phyloP scores from a whole-genome alignment of 2,888 invertebrate species.

The Drosophila pegasa region DNA sequence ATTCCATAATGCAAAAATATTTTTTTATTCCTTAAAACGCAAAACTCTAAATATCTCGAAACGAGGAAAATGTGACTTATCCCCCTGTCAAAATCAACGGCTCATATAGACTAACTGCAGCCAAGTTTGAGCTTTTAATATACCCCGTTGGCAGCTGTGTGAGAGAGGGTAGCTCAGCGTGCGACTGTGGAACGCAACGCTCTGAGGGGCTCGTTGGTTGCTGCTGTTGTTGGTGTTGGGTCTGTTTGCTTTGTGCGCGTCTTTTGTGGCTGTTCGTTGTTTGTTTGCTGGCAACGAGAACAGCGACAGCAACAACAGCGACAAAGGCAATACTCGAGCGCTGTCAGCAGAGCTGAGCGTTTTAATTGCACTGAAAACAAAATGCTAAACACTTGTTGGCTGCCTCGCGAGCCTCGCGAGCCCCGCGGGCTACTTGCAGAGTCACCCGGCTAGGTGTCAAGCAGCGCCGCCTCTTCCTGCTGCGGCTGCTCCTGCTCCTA shows the following conservation, averaged over 20 bases:
- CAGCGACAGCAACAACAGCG: not conserved
- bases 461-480: constrained; percentile 28
- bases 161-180: constrained; percentile 26
- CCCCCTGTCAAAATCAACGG: too few species aligned
- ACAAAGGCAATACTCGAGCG: constrained; percentile 46
- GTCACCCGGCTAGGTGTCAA: constrained; percentile 56
- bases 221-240: constrained; percentile 29
- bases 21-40: too few species aligned
- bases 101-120: too few species aligned
- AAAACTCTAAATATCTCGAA: too few species aligned
- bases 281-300: constrained; percentile 42
- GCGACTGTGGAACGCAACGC: constrained; percentile 53
- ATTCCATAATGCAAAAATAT: too few species aligned
- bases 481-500: constrained; percentile 4
- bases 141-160: constrained; percentile 5
- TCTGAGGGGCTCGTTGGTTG: constrained; percentile 35
- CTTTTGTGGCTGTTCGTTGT: constrained; percentile 70
- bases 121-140: constrained; percentile 1
- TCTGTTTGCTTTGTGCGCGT: constrained; percentile 57
- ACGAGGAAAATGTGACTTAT: too few species aligned
- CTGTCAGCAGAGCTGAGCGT: constrained; percentile 53
- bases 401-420: constrained; percentile 42
- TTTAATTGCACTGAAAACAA: constrained; percentile 76
- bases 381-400: constrained; percentile 78
- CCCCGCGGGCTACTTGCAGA: constrained; percentile 58